Base-by-base conservation (phyloP, 1,140 invertebrate species). In the Neotoxoptera formosana region DNA sequence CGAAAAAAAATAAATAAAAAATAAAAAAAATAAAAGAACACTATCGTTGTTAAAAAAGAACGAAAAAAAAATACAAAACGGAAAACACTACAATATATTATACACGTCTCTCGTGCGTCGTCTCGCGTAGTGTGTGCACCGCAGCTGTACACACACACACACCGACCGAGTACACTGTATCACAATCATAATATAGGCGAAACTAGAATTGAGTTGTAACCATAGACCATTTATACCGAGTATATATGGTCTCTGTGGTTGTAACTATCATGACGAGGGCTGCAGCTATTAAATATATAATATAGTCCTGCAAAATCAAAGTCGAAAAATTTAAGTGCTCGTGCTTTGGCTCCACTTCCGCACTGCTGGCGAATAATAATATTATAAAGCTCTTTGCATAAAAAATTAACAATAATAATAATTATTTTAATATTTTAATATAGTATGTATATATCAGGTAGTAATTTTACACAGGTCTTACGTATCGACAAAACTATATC, bases 1-100 rank as follows among this genome's bases (percentile, higher is more conserved):
- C 76, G 25, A 56, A 84, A 86, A 17, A 84, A 84, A 36, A 83
- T n/a, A 88, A 89, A 89, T 51, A 34, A 90, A 30, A 25, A 34
- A 53, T 2, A 41, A 41, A 41, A 41, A 41, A 41, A 2, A 41
- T 41, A 41, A 41, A 41, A 41, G 41, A 41, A 41, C 41, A 41
- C 88, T 53, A 53, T 25, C 20, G 48, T 20, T 89, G 25, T 41
- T 30, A 67, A 34, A 56, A 41, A 56, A 56, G 45, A 60, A 90
- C 17, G 7, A 89, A 14, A 88, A n/a, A 17, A 88, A 88, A n/a
- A n/a, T n/a, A n/a, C n/a, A 48, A 88, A 48, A 88, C 41, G 21
- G n/a, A 47, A 47, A 87, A 47, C 45, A 87, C 45, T 14, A 87
- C 48, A n/a, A 2, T 41, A 41, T 41, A 41, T 41, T 41, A 41